These are phyloP conservation scores for Melieria omissa DNA, from an alignment of 2,888 invertebrate genomes.

Conservation along the genomic window DNA sequence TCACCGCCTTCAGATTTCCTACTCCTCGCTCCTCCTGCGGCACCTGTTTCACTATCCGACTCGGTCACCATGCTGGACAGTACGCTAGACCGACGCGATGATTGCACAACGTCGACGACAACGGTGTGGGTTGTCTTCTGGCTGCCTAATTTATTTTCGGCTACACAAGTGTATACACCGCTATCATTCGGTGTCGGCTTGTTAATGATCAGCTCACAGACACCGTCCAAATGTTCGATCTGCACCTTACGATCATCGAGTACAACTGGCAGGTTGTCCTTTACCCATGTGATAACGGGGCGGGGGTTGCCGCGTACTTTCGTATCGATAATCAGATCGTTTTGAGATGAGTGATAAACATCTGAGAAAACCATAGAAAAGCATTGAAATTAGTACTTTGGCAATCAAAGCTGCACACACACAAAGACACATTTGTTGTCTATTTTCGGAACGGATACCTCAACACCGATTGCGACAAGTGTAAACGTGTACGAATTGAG, in stretches of 20 bases:
- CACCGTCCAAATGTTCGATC: conserved; percentile 79
- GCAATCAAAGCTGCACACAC: conserved; percentile 13
- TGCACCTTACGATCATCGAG: conserved; percentile 72
- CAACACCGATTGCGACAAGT: conserved; percentile 15
- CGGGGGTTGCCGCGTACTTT: conserved; percentile 81
- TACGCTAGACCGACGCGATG: conserved; percentile 63
- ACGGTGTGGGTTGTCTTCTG: conserved; percentile 80
- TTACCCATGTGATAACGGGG: conserved; percentile 79
- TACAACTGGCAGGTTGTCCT: conserved; percentile 73
- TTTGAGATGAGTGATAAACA: conserved; percentile 77
- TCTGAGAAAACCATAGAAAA: conserved; percentile 68
- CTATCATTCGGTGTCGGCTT: conserved; percentile 74
- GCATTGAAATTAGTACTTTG: conserved; percentile 17
- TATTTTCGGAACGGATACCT: conserved; percentile 27
- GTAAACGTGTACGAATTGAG: too few species aligned
- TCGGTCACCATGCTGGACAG: conserved; percentile 57
- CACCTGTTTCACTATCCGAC: conserved; percentile 44
- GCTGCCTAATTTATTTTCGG: conserved; percentile 78
- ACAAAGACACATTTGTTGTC: conserved; percentile 11
- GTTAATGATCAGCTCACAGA: conserved; percentile 78
- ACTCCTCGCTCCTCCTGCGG: conserved; percentile 40
- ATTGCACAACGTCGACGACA: conserved; percentile 62
- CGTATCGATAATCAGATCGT: conserved; percentile 83
- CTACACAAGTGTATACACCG: conserved; percentile 68
- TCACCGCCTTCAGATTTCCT: conserved; percentile 31